Base-by-base conservation (phyloP, 2,888 invertebrate species). In the Watsonalla cultraria region DNA sequence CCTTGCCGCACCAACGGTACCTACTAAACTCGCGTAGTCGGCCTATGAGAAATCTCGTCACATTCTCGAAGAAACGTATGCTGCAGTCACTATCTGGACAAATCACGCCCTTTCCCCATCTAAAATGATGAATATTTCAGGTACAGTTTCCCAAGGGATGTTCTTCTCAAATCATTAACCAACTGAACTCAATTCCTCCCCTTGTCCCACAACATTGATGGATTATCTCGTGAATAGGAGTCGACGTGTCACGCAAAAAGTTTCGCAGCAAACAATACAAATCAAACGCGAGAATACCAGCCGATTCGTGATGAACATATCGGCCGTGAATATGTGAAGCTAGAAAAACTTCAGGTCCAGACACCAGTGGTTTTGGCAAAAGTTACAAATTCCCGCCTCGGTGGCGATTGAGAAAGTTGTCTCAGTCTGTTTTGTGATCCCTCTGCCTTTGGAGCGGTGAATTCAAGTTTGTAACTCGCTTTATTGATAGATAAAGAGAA, bases 401-500 rank as follows among this genome's bases (percentile, higher is more conserved):
- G 39, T 60, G 45, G 60, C 75, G 76, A 81, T 74, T 70, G 80
- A 77, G 70, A 71, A 72, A 63, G 52, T 42, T 42, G 9, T 42
- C 42, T 42, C 42, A 11, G 6, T 42, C 42, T 11, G 42, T 42
- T 42, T 42, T 11, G 42, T 0, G 42, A 42, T 39, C 46, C 51
- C 39, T 50, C 45, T 59, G 51, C 45, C 55, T 58, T 48, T 51
- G 51, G 57, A 53, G 56, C 54, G 59, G 50, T 54, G 53, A 62
- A 61, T 58, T 70, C 64, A 60, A 67, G 63, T 64, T 60, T 61
- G 61, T 55, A 52, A 49, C 47, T 54, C 46, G 47, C 11, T 42
- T 24, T 11, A 42, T 42, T 42, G 42, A 42, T 11, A 11, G 42
- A 42, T 42, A 11, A 2, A 7, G 6, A 11, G 11, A 0, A 42